Base-by-base conservation (phyloP, 2,888 invertebrate species). In the Cheilosia scutellata region DNA sequence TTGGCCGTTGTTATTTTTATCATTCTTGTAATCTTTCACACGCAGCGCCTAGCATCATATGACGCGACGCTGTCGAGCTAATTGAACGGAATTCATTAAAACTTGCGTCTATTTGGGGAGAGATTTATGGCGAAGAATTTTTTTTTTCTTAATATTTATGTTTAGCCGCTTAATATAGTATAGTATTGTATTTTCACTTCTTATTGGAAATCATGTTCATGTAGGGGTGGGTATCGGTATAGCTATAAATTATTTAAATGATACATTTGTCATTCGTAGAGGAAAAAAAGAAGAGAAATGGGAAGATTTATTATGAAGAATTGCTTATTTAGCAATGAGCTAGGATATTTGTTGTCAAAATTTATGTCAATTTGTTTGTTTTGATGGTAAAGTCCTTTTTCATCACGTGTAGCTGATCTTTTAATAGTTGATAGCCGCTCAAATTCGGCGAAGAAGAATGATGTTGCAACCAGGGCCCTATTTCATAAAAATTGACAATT, bases 21-120 rank as follows among this genome's bases (percentile, higher is more conserved):
- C 68, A 16, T 60, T 27, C 57, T 53, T 13, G 25, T 11, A 40
- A 25, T 72, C 29, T 29, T 72, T 74, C 63, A 72, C 51, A 60
- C 71, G 42, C 51, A 42, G 31, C 20, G 20, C 31, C 20, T 11
- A 53, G 42, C 40, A 40, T 72, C 5, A 42, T 40, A 31, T 49
- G 62, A 53, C 11, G 62, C 63, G 62, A 53, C 11, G 62, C 63
- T 44, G 16, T 44, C n/a, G 6, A 55, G 63, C 62, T 74, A 74
- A 74, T 74, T 74, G 53, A 63, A 63, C 11, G 31, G 62, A 62
- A 72, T 72, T 62, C 62, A 62, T 62, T 62, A 72, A 53, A 53
- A 53, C 53, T 62, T 51, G 37, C 11, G 53, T 63, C 63, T 74
- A 63, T 74, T 74, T 74, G 51, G 4, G 53, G 62, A 62, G 9